Evolutionary conservation across 2,113 vertebrate species (phyloP).

Genomic region (Proteles cristata): DNA sequence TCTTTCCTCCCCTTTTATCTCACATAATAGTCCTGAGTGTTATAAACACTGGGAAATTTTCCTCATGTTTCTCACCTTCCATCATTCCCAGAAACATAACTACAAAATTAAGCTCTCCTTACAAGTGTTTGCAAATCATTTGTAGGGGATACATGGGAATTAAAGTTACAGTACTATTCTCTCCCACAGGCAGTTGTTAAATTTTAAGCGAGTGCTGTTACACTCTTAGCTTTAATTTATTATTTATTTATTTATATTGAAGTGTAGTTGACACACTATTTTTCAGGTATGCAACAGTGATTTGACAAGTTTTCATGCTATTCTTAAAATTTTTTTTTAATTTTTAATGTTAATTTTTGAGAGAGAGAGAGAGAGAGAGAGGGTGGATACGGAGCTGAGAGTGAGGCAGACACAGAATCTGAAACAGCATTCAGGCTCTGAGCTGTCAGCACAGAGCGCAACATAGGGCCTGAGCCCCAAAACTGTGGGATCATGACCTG

Average conservation of each 20-base stretch:
- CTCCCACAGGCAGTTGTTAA: neutral
- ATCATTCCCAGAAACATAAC: neutral
- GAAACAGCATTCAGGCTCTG: too few relatives aligned
- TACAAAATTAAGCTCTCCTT: constrained; percentile 4
- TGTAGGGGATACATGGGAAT: neutral
- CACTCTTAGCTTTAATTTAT: neutral
- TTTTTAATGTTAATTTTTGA: too few relatives aligned
- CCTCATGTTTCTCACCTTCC: neutral
- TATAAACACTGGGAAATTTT: constrained; percentile 14
- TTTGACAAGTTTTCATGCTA: neutral
- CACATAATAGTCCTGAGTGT: neutral
- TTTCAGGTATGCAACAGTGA: neutral
- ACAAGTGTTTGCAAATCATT: neutral
- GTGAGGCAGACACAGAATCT: too few relatives aligned
- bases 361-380: too few relatives aligned
- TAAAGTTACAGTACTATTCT: neutral
- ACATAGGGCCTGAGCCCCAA: too few relatives aligned
- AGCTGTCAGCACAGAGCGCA: too few relatives aligned
- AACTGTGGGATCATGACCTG: too few relatives aligned
- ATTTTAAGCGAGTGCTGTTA: neutral
- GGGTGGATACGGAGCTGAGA: too few relatives aligned
- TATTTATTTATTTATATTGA: neutral
- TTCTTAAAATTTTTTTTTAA: too few relatives aligned
- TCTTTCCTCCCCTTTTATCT: rapidly evolving
- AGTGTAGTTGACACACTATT: neutral